Evolutionary conservation across 2,113 vertebrate genomes (phyloP), one percentile per base, ranked within the genome.

Genomic region (Eolophus roseicapilla): DNA sequence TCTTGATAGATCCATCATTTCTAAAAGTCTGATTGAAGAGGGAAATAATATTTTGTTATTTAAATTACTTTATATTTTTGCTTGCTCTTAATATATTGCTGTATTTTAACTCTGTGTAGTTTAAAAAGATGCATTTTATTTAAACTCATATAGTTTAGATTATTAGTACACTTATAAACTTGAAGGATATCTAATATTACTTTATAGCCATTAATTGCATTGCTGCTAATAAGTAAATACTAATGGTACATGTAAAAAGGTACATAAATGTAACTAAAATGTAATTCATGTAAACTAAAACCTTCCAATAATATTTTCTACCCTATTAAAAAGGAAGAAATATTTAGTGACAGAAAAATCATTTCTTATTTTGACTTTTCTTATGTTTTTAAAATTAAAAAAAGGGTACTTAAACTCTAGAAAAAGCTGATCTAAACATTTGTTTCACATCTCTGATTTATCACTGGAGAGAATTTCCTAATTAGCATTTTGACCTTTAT

Each of bases 401-500:
- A 31, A 82, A 80, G 27, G 39, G 43, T 65, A 96, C 79, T 37
- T 50, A 27, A 94, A 83, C 64, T 77, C 71, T 59, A 93, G 65
- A 95, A 96, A 97, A 94, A 71, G 20, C 59, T 87, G 80, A 90
- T 95, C 50, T 95, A 93, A 97, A 95, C 11, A 90, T 92, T 96
- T 95, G 50, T 97, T 86, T 67, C 86, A 88, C 65, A 76, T 90
- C 53, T 97, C 73, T 92, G 83, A 97, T 95, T 97, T 96, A 95
- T 89, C 80, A 60, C 68, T 94, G 87, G 97, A 96, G 80, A 96
- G 57, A 95, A 96, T 86, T 55, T 95, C 39, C 55, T 97, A 97
- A 98, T 98, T 97, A 97, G 80, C 65, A 92, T 96, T 97, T 96
- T 98, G 96, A 97, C 95, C 97, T 97, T 97, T 97, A 95, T 91